Evolutionary conservation across 2,888 invertebrate species (phyloP).

Genomic region (Acanthococcus lagerstroemiae): DNA sequence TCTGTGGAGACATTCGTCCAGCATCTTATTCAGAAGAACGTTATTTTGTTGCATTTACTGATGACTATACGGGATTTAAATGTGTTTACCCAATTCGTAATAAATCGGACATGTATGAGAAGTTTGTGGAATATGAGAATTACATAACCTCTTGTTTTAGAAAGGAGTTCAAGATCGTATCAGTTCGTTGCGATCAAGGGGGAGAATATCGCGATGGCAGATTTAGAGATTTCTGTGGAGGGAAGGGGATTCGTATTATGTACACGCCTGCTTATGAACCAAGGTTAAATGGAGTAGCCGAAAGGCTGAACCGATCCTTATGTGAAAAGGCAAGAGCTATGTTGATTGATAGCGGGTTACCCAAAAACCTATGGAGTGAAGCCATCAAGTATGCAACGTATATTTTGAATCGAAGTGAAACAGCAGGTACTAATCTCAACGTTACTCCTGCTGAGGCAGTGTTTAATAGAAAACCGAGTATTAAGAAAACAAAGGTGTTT

Average conservation of each 20-base stretch:
- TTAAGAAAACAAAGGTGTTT: background rate
- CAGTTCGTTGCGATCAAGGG: background rate
- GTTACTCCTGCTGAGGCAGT: conserved; percentile 32
- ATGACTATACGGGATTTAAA: background rate
- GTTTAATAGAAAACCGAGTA: conserved; percentile 16
- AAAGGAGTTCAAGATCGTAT: background rate
- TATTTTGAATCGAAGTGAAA: conserved; percentile 28
- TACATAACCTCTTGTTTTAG: background rate
- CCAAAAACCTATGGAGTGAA: conserved; percentile 36
- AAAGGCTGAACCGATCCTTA: conserved; percentile 37
- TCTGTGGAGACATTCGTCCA: background rate
- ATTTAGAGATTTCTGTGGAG: background rate
- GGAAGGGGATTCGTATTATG: conserved; percentile 39
- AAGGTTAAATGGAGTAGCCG: conserved; percentile 39
- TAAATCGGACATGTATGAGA: background rate
- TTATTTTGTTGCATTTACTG: background rate
- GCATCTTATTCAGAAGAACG: background rate
- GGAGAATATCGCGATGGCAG: background rate
- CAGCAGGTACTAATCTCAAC: conserved; percentile 10
- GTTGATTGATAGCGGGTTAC: conserved; percentile 35
- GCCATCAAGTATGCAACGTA: conserved; percentile 34
- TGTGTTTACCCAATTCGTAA: background rate
- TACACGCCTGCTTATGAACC: conserved; percentile 38
- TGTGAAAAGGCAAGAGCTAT: conserved; percentile 37
- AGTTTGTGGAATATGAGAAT: background rate